phyloP scores from a whole-genome alignment of 2,888 invertebrate species.

The Julus scandinavius region DNA sequence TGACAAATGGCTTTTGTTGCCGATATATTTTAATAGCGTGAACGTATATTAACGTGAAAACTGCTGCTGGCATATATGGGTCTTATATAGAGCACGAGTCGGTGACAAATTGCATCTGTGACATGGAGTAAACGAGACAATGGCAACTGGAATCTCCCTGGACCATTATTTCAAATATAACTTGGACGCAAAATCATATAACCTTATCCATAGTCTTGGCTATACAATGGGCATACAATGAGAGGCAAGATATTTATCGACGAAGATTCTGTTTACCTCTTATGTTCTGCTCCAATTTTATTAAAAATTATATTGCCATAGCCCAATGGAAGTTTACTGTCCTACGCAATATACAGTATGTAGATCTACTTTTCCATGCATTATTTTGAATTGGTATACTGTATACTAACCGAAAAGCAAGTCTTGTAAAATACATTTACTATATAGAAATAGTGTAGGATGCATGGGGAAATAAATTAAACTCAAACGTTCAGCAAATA shows the following conservation, averaged over 20 bases:
- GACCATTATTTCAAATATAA: conserved; percentile 23
- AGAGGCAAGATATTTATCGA: not conserved
- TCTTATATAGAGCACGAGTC: not conserved
- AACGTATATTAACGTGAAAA: conserved; percentile 8
- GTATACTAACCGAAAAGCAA: not conserved
- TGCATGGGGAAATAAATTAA: no score
- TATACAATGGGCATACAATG: not conserved
- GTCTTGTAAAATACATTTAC: no score
- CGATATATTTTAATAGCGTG: not conserved
- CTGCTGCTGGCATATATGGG: not conserved
- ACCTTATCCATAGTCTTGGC: not conserved
- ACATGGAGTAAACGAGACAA: conserved; percentile 9
- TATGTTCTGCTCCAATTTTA: not conserved
- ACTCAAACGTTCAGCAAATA: no score
- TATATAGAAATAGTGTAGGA: no score
- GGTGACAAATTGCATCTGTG: not conserved
- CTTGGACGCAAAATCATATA: not conserved
- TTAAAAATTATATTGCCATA: not conserved
- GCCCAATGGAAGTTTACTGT: not conserved
- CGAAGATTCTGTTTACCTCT: not conserved
- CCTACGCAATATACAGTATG: not conserved
- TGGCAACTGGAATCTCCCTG: conserved; percentile 28
- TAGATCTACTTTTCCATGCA: not conserved
- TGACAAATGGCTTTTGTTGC: conserved; percentile 12
- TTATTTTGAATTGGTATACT: no score